phyloP scores from a whole-genome alignment of 1,140 invertebrate genomes.

The Pseudomyrmex pallidus region DNA sequence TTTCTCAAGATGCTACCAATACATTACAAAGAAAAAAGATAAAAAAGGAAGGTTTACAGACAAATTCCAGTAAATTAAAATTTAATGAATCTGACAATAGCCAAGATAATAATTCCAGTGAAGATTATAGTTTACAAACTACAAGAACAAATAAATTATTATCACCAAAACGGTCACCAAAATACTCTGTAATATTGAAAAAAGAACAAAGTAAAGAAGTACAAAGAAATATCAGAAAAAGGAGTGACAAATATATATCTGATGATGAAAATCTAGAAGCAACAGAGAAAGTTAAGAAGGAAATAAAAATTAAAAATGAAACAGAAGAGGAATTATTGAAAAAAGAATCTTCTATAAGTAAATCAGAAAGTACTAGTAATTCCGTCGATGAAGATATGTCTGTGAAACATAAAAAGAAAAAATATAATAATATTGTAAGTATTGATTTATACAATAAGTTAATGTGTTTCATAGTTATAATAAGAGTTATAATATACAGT shows the following conservation, averaged over 20 bases:
- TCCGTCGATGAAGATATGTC: conserved; percentile 40
- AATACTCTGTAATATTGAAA: conserved; percentile 54
- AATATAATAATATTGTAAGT: conserved; percentile 56
- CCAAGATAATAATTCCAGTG: conserved; percentile 75
- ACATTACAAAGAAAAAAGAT: conserved; percentile 64
- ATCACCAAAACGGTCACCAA: conserved; percentile 67
- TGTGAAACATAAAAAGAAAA: conserved; percentile 59
- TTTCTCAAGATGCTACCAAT: conserved; percentile 44
- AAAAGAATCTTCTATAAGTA: conserved; percentile 32
- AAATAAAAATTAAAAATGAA: conserved; percentile 13
- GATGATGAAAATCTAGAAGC: conserved; percentile 48
- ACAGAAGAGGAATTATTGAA: conserved; percentile 31
- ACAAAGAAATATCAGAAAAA: conserved; percentile 52
- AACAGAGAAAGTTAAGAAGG: conserved; percentile 32
- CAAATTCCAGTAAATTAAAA: conserved; percentile 71
- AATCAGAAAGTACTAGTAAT: conserved; percentile 59
- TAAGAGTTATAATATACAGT: too few species aligned
- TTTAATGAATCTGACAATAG: conserved; percentile 76
- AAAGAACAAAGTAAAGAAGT: conserved; percentile 63
- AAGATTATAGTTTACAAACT: conserved; percentile 80
- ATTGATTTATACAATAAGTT: conserved; percentile 2
- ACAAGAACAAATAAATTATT: conserved; percentile 74
- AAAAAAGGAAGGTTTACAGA: conserved; percentile 70
- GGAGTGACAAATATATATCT: conserved; percentile 25
- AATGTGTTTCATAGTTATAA: background rate